Percentiles rank a stretch among this genome's conserved stretches.
Evolutionary conservation across 2,797 vertebrate genomes (phyloP).

Genomic region (Betta splendens): DNA sequence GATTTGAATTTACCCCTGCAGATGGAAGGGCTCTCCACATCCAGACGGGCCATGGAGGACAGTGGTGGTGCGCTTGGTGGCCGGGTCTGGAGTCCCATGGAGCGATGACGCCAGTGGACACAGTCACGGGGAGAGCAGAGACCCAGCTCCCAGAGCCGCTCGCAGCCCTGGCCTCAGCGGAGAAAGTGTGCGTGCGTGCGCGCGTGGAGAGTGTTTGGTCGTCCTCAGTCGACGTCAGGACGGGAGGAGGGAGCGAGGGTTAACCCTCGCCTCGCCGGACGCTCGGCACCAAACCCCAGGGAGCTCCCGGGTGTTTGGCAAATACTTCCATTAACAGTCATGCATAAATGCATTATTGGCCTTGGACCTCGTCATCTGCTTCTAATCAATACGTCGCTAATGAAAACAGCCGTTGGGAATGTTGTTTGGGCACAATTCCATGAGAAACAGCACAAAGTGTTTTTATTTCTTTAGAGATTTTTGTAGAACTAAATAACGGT

Average conservation of each 20-base stretch:
- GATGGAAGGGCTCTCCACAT: constrained; percentile 80
- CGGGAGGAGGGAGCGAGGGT: constrained; percentile 73
- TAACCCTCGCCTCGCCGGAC: constrained; percentile 72
- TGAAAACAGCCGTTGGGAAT: constrained; percentile 40
- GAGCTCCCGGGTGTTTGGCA: constrained; percentile 16
- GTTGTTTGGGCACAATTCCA: constrained; percentile 15
- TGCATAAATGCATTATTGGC: constrained; percentile 29
- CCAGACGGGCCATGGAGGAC: constrained; percentile 81
- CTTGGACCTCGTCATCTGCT: constrained; percentile 8
- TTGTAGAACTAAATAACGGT: constrained; percentile 51
- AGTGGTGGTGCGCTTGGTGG: constrained; percentile 62
- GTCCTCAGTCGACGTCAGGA: constrained; percentile 59
- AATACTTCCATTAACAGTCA: constrained; percentile 17
- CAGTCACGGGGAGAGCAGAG: constrained; percentile 56
- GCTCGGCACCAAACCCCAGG: constrained; percentile 21
- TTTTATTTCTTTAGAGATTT: constrained; percentile 14
- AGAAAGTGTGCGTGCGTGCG: constrained; percentile 51
- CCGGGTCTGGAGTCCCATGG: constrained; percentile 82
- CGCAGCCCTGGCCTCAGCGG: constrained; percentile 62
- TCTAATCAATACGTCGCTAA: constrained; percentile 8
- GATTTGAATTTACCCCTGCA: constrained; percentile 75
- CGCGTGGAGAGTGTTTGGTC: constrained; percentile 31
- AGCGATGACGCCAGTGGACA: constrained; percentile 63
- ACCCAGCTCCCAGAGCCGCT: constrained; percentile 52
- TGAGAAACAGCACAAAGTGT: constrained; percentile 25